Conservation (phyloP, 2,888 invertebrate genomes). For the Lepeophtheirus nordmannii region DNA sequence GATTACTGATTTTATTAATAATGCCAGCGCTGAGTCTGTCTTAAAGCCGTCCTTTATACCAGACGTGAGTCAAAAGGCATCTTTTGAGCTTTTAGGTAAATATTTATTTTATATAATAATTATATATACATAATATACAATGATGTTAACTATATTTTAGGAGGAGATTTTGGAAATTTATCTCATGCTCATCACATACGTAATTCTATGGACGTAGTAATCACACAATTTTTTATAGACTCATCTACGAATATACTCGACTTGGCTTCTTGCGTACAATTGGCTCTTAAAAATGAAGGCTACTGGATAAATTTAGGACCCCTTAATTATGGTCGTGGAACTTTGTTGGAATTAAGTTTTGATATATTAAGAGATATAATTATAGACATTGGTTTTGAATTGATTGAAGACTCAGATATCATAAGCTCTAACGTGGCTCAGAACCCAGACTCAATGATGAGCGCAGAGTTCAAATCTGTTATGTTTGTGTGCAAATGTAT, state of each 20-base stretch:
- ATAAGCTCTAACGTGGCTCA: neutral
- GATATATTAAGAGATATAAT: slow-evolving; percentile 7
- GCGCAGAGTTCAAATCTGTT: neutral
- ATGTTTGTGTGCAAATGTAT: neutral
- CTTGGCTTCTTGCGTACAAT: neutral
- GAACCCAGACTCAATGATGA: slow-evolving; percentile 1
- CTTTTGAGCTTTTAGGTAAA: neutral
- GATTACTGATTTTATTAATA: slow-evolving; percentile 10
- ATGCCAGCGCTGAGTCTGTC: neutral
- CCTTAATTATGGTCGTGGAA: neutral
- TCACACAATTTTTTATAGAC: slow-evolving; percentile 14
- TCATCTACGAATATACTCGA: slow-evolving; percentile 2
- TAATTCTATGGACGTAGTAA: neutral
- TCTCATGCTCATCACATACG: neutral
- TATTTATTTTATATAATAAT: no score
- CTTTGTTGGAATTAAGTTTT: neutral
- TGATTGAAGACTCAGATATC: neutral
- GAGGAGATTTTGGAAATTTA: neutral
- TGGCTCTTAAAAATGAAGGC: slow-evolving; percentile 1
- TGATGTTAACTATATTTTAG: neutral
- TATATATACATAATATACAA: no score
- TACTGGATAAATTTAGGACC: slow-evolving; percentile 19
- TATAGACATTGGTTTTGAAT: neutral
- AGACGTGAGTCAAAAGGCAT: slow-evolving; percentile 4
- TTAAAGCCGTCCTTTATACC: neutral